Conservation (phyloP, 2,113 vertebrate genomes). For the Colistium nudipinnis region DNA sequence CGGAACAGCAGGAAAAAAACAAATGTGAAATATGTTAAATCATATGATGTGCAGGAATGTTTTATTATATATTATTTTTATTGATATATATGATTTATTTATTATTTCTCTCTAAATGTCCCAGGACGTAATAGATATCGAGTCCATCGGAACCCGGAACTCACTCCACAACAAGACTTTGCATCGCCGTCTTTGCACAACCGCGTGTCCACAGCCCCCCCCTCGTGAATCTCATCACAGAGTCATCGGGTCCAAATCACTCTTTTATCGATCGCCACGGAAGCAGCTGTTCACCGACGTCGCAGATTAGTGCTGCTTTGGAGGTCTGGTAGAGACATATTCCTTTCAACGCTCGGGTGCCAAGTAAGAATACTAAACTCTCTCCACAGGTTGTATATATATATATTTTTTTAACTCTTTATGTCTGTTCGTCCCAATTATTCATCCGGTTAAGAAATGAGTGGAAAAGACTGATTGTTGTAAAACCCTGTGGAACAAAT, state of each 20-base stretch:
- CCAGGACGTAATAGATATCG: no score
- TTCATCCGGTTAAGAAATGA: not conserved
- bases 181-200: not conserved
- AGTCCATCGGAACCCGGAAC: no score
- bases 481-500: not conserved
- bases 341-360: constrained; percentile 8
- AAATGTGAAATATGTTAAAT: no score
- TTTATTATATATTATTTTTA: no score
- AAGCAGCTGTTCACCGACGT: constrained; percentile 6
- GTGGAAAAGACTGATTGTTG: not conserved
- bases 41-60: no score
- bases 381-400: no score
- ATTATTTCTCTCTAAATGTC: no score
- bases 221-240: not conserved
- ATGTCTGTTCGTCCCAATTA: not conserved
- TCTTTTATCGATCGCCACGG: constrained; percentile 15
- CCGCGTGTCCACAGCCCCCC: not conserved
- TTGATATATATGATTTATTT: no score
- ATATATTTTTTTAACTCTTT: not conserved
- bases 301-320: constrained; percentile 21
- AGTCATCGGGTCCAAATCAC: constrained; percentile 17
- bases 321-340: not conserved
- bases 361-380: not conserved
- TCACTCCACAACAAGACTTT: no score
- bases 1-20: no score